Conservation (phyloP, 2,113 vertebrate genomes). For the Antechinus stuartii region DNA sequence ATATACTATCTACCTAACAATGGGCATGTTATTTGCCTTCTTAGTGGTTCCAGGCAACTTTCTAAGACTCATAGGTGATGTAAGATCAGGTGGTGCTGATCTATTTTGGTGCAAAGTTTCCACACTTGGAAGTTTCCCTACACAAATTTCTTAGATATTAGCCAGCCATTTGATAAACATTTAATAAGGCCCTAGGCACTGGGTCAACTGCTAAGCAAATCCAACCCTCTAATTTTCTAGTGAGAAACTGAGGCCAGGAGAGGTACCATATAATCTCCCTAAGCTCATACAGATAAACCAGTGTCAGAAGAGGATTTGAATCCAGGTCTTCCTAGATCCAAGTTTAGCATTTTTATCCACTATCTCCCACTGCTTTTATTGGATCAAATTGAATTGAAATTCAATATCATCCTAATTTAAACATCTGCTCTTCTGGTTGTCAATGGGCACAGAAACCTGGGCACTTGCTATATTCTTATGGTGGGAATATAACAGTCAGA, state of each 20-base stretch:
- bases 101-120: neutral
- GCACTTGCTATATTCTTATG: neutral
- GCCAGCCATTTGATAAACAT: neutral
- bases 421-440: neutral
- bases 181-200: neutral
- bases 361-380: neutral
- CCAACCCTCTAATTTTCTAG: neutral
- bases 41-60: neutral
- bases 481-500: neutral
- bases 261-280: neutral
- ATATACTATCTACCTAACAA: neutral
- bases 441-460: neutral
- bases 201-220: neutral
- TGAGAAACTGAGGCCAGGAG: neutral
- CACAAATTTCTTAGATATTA: neutral
- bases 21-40: neutral
- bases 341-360: neutral
- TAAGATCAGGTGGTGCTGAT: neutral
- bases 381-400: neutral
- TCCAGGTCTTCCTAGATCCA: neutral
- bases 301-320: neutral
- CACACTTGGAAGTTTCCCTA: neutral
- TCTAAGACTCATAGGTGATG: neutral
- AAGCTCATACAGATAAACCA: neutral
- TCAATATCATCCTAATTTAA: neutral